These are phyloP conservation scores for Amiota communis DNA, from an alignment of 2,888 invertebrate genomes.

Conservation along the genomic window DNA sequence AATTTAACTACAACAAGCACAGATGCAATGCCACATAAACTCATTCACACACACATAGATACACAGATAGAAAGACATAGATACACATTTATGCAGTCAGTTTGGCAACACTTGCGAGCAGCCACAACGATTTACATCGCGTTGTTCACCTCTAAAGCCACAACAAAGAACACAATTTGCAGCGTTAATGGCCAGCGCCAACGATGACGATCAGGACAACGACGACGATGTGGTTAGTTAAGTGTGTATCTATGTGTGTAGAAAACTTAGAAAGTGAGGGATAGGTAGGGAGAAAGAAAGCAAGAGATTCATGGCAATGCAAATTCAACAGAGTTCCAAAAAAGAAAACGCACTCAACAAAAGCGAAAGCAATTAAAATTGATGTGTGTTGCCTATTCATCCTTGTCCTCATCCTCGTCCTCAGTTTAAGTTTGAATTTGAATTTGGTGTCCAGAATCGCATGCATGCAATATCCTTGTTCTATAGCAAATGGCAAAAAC, in stretches of 20 bases:
- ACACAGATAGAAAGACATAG: neutral
- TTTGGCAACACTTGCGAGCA: constrained; percentile 22
- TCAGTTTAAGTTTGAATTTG: neutral
- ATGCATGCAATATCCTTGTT: neutral
- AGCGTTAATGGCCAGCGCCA: constrained; percentile 50
- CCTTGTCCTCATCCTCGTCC: neutral
- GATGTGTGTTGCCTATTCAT: neutral
- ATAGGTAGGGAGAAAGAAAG: neutral
- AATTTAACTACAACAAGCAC: constrained; percentile 3
- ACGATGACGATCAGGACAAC: no score
- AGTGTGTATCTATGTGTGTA: neutral
- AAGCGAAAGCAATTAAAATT: neutral
- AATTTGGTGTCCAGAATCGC: no score
- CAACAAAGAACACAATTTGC: constrained; percentile 67
- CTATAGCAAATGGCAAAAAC: no score
- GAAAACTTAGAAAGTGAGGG: constrained; percentile 52
- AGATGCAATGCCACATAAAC: neutral
- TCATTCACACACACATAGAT: constrained; percentile 1
- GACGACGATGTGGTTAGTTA: constrained; percentile 15
- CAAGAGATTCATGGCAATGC: constrained; percentile 1
- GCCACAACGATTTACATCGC: constrained; percentile 19
- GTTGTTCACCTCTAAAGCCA: constrained; percentile 42
- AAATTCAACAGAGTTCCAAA: no score
- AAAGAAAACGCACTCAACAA: no score
- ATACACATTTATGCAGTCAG: neutral